Base-by-base conservation (phyloP, 1,140 invertebrate genomes). In the Sinella curviseta region DNA sequence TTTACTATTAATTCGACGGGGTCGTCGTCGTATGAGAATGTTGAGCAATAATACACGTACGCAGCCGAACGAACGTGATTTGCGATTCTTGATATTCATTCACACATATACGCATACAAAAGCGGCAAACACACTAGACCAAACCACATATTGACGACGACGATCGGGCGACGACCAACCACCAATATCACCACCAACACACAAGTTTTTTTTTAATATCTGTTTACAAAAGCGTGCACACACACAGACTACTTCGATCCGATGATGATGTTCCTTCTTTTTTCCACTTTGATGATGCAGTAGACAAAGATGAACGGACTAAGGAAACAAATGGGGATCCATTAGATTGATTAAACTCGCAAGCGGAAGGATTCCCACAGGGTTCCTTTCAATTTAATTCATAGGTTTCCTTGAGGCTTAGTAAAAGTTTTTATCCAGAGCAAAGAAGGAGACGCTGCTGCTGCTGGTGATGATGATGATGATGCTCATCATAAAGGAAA, bases 351-450 rank as follows among this genome's bases (percentile, higher is more conserved):
- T 70, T 70, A 70, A 70, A 70, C 65, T 70, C 65, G 12, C 65
- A 24, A 70, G 65, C 65, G 24, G 31, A 70, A 70, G 65, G 65
- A 70, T 70, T 70, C 65, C 65, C 65, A 70, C 65, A 70, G 65
- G 65, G 65, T 70, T 70, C 65, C 65, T 70, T 70, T 70, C 65
- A 70, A 70, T 70, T 70, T 70, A 70, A 70, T 70, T 70, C 30
- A 33, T 70, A 70, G 8, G 65, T 70, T 70, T 70, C 65, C 65
- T 70, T 70, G 31, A 70, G 65, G 65, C 65, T 70, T 70, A 30
- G 26, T 70, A 70, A 70, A 70, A 70, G 31, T 70, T 70, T 70
- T 65, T 65, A 65, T 65, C 8, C 39, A 20, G 8, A 48, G 20
- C 39, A 48, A 8, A 48, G 39, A 20, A 8, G 20, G 8, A 48